Base-by-base conservation (phyloP, 2,888 invertebrate species). In the Parnassius orleans region DNA sequence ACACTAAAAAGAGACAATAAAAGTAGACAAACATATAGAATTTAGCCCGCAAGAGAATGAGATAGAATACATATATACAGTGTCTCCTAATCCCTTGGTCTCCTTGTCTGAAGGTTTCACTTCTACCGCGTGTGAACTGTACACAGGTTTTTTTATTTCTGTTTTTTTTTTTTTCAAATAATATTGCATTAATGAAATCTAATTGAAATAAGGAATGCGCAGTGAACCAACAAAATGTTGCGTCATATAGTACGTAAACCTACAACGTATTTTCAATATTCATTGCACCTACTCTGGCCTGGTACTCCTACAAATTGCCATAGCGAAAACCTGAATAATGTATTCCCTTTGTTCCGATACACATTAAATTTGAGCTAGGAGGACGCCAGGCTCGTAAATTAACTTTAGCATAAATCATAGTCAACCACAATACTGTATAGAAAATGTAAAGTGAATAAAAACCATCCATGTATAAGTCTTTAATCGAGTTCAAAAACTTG, bases 321-420 rank as follows among this genome's bases (percentile, higher is more conserved):
- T 33, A 46, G 15, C 53, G 42, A 47, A 60, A 12, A 60, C 41
- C 53, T 60, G 47, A 60, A 53, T 60, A 41, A 60, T 60, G 47
- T 11, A 60, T 53, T 42, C 53, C 47, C 59, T 60, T 60, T 59
- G 59, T 59, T 59, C 24, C 10, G 53, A 53, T 46, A 53, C 59
- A 53, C 53, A 59, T 53, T 57, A 46, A 52, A 58, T 43, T 19
- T 10, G 15, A 10, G 14, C 57, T 44, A 44, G 24, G 15, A 44
- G 24, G 15, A 43, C 51, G 53, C 47, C 59, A 47, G 15, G 58
- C 24, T 58, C 51, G 12, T 60, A 53, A 53, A 53, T 60, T 53
- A 50, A 47, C 33, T 53, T 48, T 1, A 14, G 48, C 9, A 60
- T 60, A 53, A 53, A 53, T 53, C 41, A 60, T 48, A 41, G 42